Conservation (phyloP, 2,113 vertebrate genomes). For the Notarius lentiginosus region DNA sequence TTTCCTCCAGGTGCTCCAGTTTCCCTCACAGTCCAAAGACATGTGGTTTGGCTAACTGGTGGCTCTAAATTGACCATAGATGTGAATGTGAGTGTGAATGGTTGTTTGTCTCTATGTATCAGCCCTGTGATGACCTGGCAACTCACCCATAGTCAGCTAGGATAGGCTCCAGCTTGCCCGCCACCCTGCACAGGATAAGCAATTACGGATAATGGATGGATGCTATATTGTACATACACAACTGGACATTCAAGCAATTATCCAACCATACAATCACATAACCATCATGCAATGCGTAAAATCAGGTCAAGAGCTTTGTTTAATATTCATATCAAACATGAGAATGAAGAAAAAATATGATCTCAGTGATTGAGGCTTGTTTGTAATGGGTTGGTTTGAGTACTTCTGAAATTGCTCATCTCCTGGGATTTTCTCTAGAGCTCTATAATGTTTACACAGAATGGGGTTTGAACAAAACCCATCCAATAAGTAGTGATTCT, state of each 20-base stretch:
- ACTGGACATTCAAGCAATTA: neutral
- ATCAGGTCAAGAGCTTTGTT: neutral
- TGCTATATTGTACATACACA: too few species aligned
- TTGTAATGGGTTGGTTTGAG: neutral
- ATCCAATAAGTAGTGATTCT: neutral
- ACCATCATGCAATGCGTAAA: neutral
- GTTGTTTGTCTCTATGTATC: too few species aligned
- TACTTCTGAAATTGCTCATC: neutral
- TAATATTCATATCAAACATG: neutral
- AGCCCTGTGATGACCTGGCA: too few species aligned
- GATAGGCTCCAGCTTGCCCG: too few species aligned
- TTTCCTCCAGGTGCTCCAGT: too few species aligned
- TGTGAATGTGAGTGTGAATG: too few species aligned
- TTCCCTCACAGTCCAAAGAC: too few species aligned
- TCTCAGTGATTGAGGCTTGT: neutral
- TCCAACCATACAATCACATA: neutral
- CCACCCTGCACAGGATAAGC: too few species aligned
- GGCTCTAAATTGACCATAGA: too few species aligned
- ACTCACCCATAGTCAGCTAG: too few species aligned
- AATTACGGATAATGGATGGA: too few species aligned
- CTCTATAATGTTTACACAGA: neutral
- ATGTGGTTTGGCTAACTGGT: too few species aligned
- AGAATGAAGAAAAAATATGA: neutral
- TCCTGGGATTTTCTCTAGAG: neutral
- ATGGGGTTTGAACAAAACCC: neutral